Evolutionary conservation across 2,888 invertebrate genomes (phyloP), one percentile per base, ranked within the genome.

Genomic region (Dasypolia templi): DNA sequence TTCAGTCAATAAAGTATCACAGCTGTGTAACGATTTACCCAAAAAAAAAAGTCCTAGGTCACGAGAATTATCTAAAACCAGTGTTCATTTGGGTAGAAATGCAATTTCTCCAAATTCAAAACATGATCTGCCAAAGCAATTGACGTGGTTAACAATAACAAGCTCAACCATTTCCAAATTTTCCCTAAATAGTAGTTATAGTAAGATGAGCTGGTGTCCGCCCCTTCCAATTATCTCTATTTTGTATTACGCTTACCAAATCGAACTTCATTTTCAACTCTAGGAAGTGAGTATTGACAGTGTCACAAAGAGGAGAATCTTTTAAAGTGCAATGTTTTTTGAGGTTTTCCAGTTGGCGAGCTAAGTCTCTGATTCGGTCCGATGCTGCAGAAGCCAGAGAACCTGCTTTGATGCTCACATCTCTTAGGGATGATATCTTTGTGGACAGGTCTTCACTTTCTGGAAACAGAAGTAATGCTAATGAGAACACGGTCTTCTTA

Each of bases 281-380:
- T 83, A 98, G 96, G 56, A 97, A 97, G 80, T 97, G 96, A 69
- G 97, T 97, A 89, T 98, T 97, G 83, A 98, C 95, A 22, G 98
- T 98, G 84, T 98, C 98, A 91, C 98, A 98, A 1, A 98, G 96
- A 59, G 97, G 97, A 44, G 97, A 96, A 93, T 98, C 98, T 87
- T 97, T 97, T 71, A 96, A 93, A 65, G 96, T 95, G 91, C 98
- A 98, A 87, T 97, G 97, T 85, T 97, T 97, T 89, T 97, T 96
- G 56, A 97, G 91, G 63, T 94, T 94, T 73, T 97, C 97, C 68
- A 98, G 92, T 84, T 97, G 97, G 29, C 96, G 94, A 5, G 96
- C 94, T 81, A 97, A 94, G 83, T 97, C 97, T 65, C 94, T 95
- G 66, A 97, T 96, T 80, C 97, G 96, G 78, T 97, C 97, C 81